Percentiles rank a stretch among this genome's conserved stretches.
phyloP scores from a whole-genome alignment of 2,888 invertebrate genomes.

The Crossocerus cetratus region DNA sequence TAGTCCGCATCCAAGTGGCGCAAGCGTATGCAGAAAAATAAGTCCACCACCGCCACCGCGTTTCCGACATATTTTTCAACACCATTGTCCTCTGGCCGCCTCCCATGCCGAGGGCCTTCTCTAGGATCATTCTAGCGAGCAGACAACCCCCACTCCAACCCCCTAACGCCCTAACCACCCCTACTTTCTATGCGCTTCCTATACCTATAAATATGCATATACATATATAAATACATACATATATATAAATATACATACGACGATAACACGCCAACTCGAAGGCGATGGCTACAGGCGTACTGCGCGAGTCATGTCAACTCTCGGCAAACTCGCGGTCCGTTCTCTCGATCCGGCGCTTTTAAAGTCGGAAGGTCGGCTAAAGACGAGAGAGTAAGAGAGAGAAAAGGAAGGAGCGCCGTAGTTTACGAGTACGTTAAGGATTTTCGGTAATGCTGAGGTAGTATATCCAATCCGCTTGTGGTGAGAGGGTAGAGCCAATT shows the following conservation, averaged over 20 bases:
- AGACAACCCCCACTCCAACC: slow-evolving; percentile 14
- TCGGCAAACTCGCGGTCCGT: background rate
- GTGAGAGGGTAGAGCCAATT: slow-evolving; percentile 75
- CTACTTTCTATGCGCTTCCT: slow-evolving; percentile 15
- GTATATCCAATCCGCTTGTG: slow-evolving; percentile 71
- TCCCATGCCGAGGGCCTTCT: background rate
- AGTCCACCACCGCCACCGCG: too few relatives aligned
- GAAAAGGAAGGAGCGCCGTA: slow-evolving; percentile 57
- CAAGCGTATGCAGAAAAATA: background rate
- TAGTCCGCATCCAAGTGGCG: slow-evolving; percentile 38
- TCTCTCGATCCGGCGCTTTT: background rate
- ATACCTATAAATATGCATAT: slow-evolving; percentile 23
- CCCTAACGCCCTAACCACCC: slow-evolving; percentile 24
- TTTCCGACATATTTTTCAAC: slow-evolving; percentile 7
- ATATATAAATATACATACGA: slow-evolving; percentile 36
- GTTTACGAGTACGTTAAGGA: slow-evolving; percentile 55
- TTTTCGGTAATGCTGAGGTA: slow-evolving; percentile 67
- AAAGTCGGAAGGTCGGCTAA: too few relatives aligned
- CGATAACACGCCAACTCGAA: slow-evolving; percentile 52
- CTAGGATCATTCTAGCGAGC: background rate
- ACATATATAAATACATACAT: slow-evolving; percentile 25
- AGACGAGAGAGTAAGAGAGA: too few relatives aligned
- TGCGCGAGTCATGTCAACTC: slow-evolving; percentile 13
- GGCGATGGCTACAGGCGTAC: slow-evolving; percentile 58
- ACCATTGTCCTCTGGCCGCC: background rate